These are phyloP conservation scores for Mobula hypostoma DNA, from an alignment of 2,113 vertebrate species.

Conservation along the genomic window DNA sequence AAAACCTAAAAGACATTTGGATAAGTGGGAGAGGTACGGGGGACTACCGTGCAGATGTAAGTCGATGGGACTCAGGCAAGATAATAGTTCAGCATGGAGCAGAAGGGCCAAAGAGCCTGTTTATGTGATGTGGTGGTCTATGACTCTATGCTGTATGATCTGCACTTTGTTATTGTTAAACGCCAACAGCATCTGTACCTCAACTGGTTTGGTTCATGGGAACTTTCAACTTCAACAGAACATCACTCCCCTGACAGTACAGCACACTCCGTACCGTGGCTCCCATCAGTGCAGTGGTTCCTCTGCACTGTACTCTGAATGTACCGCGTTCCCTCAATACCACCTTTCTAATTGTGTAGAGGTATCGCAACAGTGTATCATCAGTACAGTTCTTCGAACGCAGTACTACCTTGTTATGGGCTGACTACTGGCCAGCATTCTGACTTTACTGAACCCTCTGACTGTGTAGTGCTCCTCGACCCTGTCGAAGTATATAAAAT, in stretches of 20 bases:
- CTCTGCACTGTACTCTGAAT: not conserved
- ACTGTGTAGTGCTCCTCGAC: too few relatives aligned
- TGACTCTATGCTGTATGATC: not conserved
- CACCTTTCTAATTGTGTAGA: not conserved
- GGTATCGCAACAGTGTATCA: not conserved
- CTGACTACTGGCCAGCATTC: too few relatives aligned
- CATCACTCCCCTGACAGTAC: not conserved
- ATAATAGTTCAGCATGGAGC: too few relatives aligned
- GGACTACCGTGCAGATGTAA: too few relatives aligned
- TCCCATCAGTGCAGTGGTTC: not conserved
- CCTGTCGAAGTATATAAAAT: too few relatives aligned
- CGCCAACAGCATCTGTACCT: not conserved
- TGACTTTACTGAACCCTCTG: too few relatives aligned
- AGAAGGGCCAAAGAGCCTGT: too few relatives aligned
- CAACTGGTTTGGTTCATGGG: not conserved
- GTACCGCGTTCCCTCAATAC: not conserved
- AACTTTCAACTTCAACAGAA: not conserved
- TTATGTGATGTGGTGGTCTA: too few relatives aligned
- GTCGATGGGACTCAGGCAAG: too few relatives aligned
- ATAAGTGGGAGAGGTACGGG: too few relatives aligned
- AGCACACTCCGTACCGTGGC: not conserved
- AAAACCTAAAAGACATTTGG: too few relatives aligned
- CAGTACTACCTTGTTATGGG: not conserved
- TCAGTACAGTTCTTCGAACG: not conserved
- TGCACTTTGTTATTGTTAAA: not conserved